These are phyloP conservation scores for Pristionchus arcanus DNA, from an alignment of 2,888 invertebrate species.

Conservation along the genomic window DNA sequence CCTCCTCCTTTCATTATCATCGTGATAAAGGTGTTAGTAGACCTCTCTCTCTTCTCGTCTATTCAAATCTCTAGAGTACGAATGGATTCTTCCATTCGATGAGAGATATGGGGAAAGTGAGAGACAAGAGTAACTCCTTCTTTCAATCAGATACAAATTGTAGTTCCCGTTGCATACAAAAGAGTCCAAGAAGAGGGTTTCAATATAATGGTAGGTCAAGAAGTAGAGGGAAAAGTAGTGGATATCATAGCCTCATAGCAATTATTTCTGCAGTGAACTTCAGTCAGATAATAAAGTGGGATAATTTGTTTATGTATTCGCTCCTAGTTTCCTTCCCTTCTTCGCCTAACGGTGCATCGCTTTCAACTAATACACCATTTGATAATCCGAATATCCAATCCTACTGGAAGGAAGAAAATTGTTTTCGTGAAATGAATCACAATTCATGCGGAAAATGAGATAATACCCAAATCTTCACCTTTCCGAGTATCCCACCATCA, in stretches of 20 bases:
- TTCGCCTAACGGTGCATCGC: not conserved
- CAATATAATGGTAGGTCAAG: not conserved
- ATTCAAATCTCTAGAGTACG: not conserved
- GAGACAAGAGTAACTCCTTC: not conserved
- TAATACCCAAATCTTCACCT: not conserved
- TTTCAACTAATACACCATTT: not conserved
- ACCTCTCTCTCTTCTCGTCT: not conserved
- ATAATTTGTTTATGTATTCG: not conserved
- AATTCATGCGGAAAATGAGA: not conserved
- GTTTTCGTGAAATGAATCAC: not conserved
- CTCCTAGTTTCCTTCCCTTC: not conserved
- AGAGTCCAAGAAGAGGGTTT: not conserved
- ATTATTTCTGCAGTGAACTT: not conserved
- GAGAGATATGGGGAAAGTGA: not conserved
- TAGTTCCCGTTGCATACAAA: not conserved
- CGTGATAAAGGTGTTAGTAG: not conserved
- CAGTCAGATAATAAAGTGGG: not conserved
- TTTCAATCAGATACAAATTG: not conserved
- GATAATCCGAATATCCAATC: not conserved
- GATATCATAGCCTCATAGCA: not conserved
- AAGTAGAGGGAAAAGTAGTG: not conserved
- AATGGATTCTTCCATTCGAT: not conserved
- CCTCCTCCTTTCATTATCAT: slow-evolving; percentile 25
- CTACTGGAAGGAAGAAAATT: not conserved
- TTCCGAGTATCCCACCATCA: not conserved